phyloP scores from a whole-genome alignment of 2,113 vertebrate genomes.

The Lampris incognitus region DNA sequence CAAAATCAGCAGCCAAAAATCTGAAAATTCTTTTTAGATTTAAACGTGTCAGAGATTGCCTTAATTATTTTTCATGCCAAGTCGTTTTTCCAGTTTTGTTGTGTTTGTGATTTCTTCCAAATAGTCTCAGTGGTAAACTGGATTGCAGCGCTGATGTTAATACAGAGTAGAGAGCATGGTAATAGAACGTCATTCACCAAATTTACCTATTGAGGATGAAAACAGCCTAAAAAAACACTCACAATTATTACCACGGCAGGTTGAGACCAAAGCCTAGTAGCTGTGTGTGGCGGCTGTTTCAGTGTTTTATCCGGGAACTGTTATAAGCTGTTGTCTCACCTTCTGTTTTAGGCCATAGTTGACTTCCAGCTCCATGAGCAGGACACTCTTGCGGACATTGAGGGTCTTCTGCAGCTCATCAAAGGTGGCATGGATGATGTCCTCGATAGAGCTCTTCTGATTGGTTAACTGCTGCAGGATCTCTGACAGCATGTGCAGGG shows the following conservation, averaged over 20 bases:
- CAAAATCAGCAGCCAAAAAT: not conserved
- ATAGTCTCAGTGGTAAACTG: no score
- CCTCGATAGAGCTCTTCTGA: slow-evolving; percentile 94
- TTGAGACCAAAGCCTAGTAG: not conserved
- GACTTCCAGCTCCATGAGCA: slow-evolving; percentile 98
- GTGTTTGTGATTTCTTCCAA: no score
- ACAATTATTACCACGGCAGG: not conserved
- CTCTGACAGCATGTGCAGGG: slow-evolving; percentile 92
- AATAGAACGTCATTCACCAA: no score
- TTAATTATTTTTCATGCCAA: not conserved
- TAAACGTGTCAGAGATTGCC: not conserved
- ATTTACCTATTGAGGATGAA: not conserved
- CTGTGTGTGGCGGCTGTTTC: not conserved
- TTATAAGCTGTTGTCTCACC: slow-evolving; percentile 75
- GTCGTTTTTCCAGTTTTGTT: not conserved
- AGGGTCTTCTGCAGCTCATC: slow-evolving; percentile 96
- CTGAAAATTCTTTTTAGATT: not conserved
- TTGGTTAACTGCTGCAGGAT: slow-evolving; percentile 95
- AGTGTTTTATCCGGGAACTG: not conserved
- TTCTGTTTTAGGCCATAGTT: slow-evolving; percentile 99
- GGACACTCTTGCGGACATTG: slow-evolving; percentile 94
- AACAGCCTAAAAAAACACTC: not conserved
- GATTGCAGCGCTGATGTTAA: no score
- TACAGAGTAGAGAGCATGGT: no score
- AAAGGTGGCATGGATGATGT: slow-evolving; percentile 93